These are phyloP conservation scores for Chiloscyllium punctatum DNA, from an alignment of 2,797 vertebrate genomes.

Conservation along the genomic window DNA sequence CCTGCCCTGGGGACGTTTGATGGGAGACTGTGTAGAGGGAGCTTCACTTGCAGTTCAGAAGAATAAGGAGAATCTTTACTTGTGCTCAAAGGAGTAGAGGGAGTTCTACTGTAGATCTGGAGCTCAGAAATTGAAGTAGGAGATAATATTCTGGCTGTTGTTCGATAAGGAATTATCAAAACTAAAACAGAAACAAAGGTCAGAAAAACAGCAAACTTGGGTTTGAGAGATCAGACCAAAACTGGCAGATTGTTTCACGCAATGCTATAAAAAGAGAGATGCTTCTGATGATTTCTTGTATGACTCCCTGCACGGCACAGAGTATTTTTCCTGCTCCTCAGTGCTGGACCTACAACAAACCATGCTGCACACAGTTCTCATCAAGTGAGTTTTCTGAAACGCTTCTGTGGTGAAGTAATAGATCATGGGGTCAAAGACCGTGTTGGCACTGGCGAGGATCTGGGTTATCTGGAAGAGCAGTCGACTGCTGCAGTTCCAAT, in stretches of 20 bases:
- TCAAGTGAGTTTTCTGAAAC: conserved; percentile 50
- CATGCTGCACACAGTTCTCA: background rate
- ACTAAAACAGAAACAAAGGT: background rate
- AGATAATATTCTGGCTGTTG: background rate
- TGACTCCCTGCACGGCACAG: background rate
- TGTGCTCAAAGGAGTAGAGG: no score
- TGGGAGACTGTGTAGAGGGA: no score
- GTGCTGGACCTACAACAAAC: background rate
- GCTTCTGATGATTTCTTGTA: background rate
- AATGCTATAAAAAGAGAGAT: background rate
- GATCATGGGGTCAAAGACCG: conserved; percentile 57
- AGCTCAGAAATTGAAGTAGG: background rate
- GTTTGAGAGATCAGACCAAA: background rate
- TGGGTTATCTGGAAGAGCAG: conserved; percentile 47
- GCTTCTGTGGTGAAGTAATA: conserved; percentile 66
- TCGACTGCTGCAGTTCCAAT: rapidly evolving
- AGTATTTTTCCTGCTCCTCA: background rate
- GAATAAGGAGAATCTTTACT: no score
- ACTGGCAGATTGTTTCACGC: background rate
- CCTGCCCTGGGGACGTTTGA: no score
- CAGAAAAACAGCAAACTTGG: background rate
- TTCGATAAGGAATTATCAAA: background rate
- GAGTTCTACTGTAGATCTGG: background rate
- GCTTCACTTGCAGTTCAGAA: no score
- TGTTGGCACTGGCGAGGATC: conserved; percentile 57